A percentile compares a stretch with the other conserved stretches of the same genome.
Evolutionary conservation across 2,113 vertebrate species (phyloP).

Genomic region (Bambusicola thoracicus): DNA sequence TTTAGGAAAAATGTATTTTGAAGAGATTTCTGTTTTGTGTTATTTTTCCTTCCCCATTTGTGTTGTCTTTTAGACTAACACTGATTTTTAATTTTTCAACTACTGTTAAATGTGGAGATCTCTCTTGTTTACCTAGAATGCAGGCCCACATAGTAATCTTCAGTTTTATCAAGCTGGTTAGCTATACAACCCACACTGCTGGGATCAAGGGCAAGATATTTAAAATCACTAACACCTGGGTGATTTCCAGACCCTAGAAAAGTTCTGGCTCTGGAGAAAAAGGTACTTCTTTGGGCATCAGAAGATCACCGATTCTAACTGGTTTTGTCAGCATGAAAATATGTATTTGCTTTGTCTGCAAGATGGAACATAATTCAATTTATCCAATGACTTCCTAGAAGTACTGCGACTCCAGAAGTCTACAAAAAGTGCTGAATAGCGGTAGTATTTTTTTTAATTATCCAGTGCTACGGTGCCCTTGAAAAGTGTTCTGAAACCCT

Average conservation of each 20-base stretch:
- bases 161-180: not conserved
- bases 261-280: not conserved
- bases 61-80: not conserved
- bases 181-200: not conserved
- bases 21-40: fast-evolving
- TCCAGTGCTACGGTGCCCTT: not conserved
- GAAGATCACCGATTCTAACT: not conserved
- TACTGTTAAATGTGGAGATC: not conserved
- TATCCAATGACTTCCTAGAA: slow-evolving; percentile 36
- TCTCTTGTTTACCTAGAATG: not conserved
- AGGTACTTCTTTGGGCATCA: not conserved
- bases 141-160: not conserved
- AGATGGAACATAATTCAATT: slow-evolving; percentile 1
- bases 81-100: not conserved
- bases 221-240: not conserved
- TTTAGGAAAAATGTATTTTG: not conserved
- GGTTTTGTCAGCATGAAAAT: slow-evolving; percentile 42
- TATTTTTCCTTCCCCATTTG: not conserved
- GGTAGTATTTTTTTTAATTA: not conserved
- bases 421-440: slow-evolving; percentile 41
- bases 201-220: not conserved
- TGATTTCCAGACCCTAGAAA: not conserved
- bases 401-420: slow-evolving; percentile 25
- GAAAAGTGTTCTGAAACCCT: slow-evolving; percentile 1
- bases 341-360: slow-evolving; percentile 4